phyloP scores from a whole-genome alignment of 2,888 invertebrate species.

The Oscheius sp. region DNA sequence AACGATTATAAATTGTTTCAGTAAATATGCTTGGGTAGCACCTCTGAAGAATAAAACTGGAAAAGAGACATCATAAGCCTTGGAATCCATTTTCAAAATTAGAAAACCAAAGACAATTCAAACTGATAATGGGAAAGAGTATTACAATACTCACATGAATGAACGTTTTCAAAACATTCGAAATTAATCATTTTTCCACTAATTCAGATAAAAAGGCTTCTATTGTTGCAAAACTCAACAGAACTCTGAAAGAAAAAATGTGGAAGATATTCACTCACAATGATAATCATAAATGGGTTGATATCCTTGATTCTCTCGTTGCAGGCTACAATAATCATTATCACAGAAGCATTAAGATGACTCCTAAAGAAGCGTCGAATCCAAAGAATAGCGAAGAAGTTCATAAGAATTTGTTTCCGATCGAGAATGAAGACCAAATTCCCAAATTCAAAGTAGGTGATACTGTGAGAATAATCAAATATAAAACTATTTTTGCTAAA shows the following conservation, averaged over 20 bases:
- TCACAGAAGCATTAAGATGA: slow-evolving; percentile 32
- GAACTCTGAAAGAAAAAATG: slow-evolving; percentile 42
- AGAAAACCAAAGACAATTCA: slow-evolving; percentile 6
- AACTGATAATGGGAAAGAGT: not conserved
- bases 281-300: slow-evolving; percentile 41
- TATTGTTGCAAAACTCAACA: slow-evolving; percentile 37
- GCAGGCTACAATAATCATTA: not conserved
- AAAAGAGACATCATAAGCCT: slow-evolving; percentile 47
- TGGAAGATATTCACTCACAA: slow-evolving; percentile 41
- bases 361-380: slow-evolving; percentile 22
- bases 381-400: slow-evolving; percentile 13
- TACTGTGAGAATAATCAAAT: not conserved
- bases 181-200: slow-evolving; percentile 37
- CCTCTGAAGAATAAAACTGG: slow-evolving; percentile 45
- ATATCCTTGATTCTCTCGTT: slow-evolving; percentile 36
- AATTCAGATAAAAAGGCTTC: not conserved
- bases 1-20: slow-evolving; percentile 39
- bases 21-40: slow-evolving; percentile 42
- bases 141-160: not conserved
- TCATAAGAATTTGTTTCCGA: not conserved
- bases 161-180: slow-evolving; percentile 12
- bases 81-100: slow-evolving; percentile 42
- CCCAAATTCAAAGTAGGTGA: not conserved
- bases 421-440: not conserved
- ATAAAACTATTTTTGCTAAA: not conserved